Evolutionary conservation across 2,113 vertebrate genomes (phyloP), one percentile per base, ranked within the genome.

Genomic region (Tragulus kanchil): DNA sequence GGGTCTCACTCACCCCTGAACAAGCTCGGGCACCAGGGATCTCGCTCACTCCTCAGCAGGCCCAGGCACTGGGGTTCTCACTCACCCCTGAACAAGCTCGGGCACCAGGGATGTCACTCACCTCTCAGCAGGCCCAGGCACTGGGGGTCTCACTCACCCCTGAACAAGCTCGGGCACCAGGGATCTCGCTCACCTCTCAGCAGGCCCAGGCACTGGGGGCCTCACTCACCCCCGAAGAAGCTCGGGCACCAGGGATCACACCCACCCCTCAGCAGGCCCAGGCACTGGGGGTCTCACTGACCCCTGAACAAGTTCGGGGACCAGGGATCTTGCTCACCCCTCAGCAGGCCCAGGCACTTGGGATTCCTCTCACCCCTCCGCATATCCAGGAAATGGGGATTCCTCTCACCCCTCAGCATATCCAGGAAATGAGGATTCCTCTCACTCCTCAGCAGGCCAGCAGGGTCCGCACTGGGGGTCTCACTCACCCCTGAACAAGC

Each of bases 171-270:
- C 28, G 81, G 15, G 10, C 10, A 36, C 0, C 19, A 64, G 50
- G 36, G 5, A 14, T 54, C 14, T 3, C 54, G 2, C 11, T 67
- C n/a, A 87, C 3, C 0, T 36, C 26, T 36, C 36, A 36, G 36
- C 36, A 36, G 36, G 36, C 36, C 36, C 36, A 64, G 9, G 9
- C 9, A 48, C 13, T 0, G 21, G 50, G 36, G 5, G 9, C 12
- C 14, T 3, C 54, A 3, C 11, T 67, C n/a, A 87, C 3, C 0
- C 50, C 26, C 1, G 0, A 56, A 0, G 17, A 79, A 16, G 42
- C 26, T 1, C 42, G 73, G 26, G 17, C 4, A 16, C 25, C 0
- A 3, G 73, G 61, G 6, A 8, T 75, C n/a, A 42, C 4, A 21
- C 12, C 45, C 12, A 65, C 8, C 1, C 28, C 50, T 36, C 0